Conservation (phyloP, 2,888 invertebrate genomes). For the Drosophila kambysellisi region DNA sequence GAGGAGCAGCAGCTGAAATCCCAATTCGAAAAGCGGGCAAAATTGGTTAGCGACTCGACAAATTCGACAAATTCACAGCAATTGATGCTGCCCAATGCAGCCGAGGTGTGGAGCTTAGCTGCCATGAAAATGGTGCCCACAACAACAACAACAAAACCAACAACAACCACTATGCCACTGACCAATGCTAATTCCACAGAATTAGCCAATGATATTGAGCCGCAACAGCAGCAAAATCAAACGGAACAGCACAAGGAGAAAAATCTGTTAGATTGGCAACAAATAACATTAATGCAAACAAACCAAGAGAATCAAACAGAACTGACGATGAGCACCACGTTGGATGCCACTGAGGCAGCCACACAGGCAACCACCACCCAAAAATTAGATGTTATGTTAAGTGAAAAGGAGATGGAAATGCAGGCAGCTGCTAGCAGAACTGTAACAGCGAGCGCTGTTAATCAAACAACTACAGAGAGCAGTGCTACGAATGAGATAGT, state of each 20-base stretch:
- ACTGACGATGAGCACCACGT: constrained; percentile 56
- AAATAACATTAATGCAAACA: constrained; percentile 75
- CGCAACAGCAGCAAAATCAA: constrained; percentile 38
- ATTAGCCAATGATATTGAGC: constrained; percentile 55
- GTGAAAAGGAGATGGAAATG: constrained; percentile 30
- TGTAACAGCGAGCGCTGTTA: constrained; percentile 14
- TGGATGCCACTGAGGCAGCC: constrained; percentile 71
- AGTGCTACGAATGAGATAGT: constrained; percentile 18
- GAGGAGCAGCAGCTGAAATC: constrained; percentile 46
- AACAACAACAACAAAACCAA: constrained; percentile 20
- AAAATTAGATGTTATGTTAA: constrained; percentile 14
- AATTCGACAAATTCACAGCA: constrained; percentile 82
- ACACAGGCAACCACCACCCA: constrained; percentile 57
- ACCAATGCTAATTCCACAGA: constrained; percentile 26
- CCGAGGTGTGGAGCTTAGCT: constrained; percentile 83
- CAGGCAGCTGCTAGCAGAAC: constrained; percentile 19
- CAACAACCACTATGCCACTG: constrained; percentile 10
- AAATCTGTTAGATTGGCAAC: constrained; percentile 81
- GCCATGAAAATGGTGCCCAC: constrained; percentile 79
- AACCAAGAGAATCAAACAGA: constrained; percentile 67
- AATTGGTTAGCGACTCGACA: constrained; percentile 75
- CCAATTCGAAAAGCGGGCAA: constrained; percentile 77
- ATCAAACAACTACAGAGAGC: constrained; percentile 3
- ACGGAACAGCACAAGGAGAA: constrained; percentile 72
- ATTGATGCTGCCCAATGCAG: constrained; percentile 78